Conservation (phyloP, 2,113 vertebrate genomes). For the Perccottus glenii region DNA sequence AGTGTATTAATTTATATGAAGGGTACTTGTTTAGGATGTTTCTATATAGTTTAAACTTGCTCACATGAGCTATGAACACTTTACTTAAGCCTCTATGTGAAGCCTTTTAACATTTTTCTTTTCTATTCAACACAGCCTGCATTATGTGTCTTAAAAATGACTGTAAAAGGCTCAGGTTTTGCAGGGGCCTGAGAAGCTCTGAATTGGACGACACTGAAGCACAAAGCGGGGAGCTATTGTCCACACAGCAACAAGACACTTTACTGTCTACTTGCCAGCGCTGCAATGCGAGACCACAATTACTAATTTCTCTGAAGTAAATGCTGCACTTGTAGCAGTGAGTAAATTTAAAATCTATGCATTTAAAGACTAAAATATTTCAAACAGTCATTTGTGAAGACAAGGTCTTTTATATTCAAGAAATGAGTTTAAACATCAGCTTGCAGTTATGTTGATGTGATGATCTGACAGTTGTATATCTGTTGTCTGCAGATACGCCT, state of each 20-base stretch:
- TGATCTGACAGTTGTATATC: conserved; percentile 39
- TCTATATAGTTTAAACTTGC: conserved; percentile 33
- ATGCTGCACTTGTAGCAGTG: conserved; percentile 48
- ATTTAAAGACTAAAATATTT: conserved; percentile 52
- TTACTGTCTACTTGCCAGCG: conserved; percentile 41
- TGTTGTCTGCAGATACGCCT: conserved; percentile 21
- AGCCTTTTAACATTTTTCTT: conserved; percentile 38
- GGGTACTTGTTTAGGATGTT: conserved; percentile 46
- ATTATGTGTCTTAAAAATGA: conserved; percentile 26
- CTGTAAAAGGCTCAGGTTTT: conserved; percentile 43
- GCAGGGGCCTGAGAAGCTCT: conserved; percentile 52
- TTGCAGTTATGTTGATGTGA: conserved; percentile 37
- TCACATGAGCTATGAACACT: conserved; percentile 42
- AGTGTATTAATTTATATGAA: conserved; percentile 63
- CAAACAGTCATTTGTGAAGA: conserved; percentile 18
- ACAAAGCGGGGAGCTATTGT: conserved; percentile 63
- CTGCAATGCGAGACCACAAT: conserved; percentile 39
- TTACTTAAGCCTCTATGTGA: conserved; percentile 53
- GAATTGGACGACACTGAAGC: conserved; percentile 58
- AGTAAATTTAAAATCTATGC: conserved; percentile 62
- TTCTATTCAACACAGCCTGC: conserved; percentile 14
- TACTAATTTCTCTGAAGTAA: conserved; percentile 16
- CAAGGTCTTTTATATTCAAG: conserved; percentile 41
- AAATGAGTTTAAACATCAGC: conserved; percentile 19
- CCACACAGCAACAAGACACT: conserved; percentile 47